Base-by-base conservation (phyloP, 2,113 vertebrate species). In the Verasper variegatus region DNA sequence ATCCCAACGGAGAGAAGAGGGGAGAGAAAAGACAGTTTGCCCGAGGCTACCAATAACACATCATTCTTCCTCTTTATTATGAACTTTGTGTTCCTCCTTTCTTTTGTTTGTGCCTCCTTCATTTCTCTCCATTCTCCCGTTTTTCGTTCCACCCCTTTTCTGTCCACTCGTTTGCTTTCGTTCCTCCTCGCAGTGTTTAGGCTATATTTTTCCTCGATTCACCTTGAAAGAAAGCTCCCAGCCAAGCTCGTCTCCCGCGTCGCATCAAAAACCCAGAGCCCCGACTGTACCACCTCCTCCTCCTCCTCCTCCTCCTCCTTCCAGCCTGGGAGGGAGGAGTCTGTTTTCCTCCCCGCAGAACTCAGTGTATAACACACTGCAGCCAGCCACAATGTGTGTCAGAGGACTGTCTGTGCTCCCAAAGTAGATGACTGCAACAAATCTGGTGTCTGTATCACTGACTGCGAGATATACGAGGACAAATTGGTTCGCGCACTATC, bases 371-470 rank as follows among this genome's bases (percentile, higher is more conserved):
- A 93, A 92, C 86, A 88, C 86, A 76, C 68, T 54, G 85, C 78
- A 85, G 81, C 84, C 74, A 78, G 78, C 81, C 84, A 90, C 87
- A 86, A 91, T 88, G 88, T 86, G 84, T 91, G 89, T 93, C 91
- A 92, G 89, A 94, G 87, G 90, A 87, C 91, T 88, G 91, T 92
- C 87, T 90, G 82, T 81, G 88, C 91, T 86, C 88, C 87, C 56
- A 71, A 76, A 86, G 91, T 93, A 83, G 88, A 92, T 93, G 94
- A 88, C 86, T 84, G 87, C 86, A 89, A 72, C 77, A 74, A 85
- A 79, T 76, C 82, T 85, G 82, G 74, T 78, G 85, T 92, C 87
- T 91, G 82, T 76, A 71, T 80, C 85, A 69, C 78, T 86, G 87
- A 69, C 78, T 88, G 71, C 76, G 76, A 91, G 82, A 90, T 52